Evolutionary conservation across 2,888 invertebrate genomes (phyloP).

Genomic region (Noctua janthe): DNA sequence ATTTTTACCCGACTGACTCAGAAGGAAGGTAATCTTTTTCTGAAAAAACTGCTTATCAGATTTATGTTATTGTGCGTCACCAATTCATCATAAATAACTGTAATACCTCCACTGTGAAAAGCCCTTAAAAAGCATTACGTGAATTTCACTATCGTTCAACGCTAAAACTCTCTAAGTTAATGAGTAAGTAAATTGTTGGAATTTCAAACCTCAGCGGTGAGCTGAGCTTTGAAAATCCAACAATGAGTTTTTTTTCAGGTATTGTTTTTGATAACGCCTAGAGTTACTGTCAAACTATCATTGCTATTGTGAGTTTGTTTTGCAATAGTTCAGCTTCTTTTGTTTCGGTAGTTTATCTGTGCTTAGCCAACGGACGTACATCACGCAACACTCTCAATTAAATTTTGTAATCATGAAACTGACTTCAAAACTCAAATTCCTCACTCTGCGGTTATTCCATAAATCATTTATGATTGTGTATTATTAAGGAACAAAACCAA

Average conservation of each 20-base stretch:
- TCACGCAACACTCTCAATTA: too few species aligned
- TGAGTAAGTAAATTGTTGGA: too few species aligned
- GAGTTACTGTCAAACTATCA: neutral
- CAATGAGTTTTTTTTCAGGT: neutral
- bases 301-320: neutral
- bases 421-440: constrained; percentile 12
- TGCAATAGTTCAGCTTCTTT: neutral
- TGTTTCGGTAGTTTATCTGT: neutral
- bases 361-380: neutral
- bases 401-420: constrained; percentile 15
- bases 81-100: too few species aligned
- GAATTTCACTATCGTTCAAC: too few species aligned
- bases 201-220: neutral
- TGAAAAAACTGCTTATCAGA: too few species aligned
- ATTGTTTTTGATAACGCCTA: neutral
- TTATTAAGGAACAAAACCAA: constrained; percentile 48
- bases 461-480: constrained; percentile 58
- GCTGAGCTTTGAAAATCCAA: neutral
- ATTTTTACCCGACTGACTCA: too few species aligned
- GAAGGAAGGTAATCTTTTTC: too few species aligned
- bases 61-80: too few species aligned
- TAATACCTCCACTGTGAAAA: too few species aligned
- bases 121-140: too few species aligned
- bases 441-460: constrained; percentile 37
- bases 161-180: too few species aligned